These are phyloP conservation scores for Alectura lathami DNA, from an alignment of 2,113 vertebrate genomes.

Conservation along the genomic window DNA sequence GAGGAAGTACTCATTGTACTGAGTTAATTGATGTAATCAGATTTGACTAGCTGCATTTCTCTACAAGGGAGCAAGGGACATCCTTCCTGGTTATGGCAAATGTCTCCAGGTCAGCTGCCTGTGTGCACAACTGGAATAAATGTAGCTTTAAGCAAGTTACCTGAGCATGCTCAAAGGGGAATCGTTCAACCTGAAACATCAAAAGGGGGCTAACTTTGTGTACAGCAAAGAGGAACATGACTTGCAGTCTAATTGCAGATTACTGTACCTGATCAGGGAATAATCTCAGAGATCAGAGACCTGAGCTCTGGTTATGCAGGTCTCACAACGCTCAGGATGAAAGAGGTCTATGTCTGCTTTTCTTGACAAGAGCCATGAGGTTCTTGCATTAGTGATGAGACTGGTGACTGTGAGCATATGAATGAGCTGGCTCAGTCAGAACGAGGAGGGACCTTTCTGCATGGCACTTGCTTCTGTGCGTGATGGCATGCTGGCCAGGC, in stretches of 20 bases:
- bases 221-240: neutral
- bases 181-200: conserved; percentile 7
- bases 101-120: neutral
- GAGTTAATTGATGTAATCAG: neutral
- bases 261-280: neutral
- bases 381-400: conserved; percentile 22
- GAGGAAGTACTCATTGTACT: neutral
- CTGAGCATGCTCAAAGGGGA: neutral
- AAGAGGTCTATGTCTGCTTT: conserved; percentile 22
- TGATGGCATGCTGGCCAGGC: neutral
- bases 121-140: neutral
- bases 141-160: neutral
- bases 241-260: conserved; percentile 34
- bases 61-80: neutral
- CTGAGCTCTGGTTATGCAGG: conserved; percentile 35
- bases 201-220: conserved; percentile 17
- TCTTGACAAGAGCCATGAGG: neutral
- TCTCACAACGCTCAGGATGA: neutral
- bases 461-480: neutral
- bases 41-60: neutral
- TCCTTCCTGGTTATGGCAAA: neutral
- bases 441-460: neutral
- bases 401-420: neutral
- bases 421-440: neutral
- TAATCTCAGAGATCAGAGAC: neutral